Base-by-base conservation (phyloP, 1,140 invertebrate genomes). In the Lepidurus packardi region DNA sequence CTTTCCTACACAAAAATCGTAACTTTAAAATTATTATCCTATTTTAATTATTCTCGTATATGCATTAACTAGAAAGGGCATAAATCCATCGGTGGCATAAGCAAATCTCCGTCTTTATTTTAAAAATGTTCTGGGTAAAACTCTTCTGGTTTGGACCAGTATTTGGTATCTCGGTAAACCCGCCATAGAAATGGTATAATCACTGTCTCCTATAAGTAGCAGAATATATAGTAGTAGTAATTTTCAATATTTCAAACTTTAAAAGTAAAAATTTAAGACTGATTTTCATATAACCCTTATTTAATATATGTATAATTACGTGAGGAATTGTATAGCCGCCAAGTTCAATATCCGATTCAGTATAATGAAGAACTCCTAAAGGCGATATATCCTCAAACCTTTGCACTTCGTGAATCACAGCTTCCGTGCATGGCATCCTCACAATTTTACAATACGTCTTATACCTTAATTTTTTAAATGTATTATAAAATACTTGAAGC, bases 51-150 rank as follows among this genome's bases (percentile, higher is more conserved):
- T 73, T 24, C 42, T 75, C 5, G 1, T 65, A 16, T 16, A 13
- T 3, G 25, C 25, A 75, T 7, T 7, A 13, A 42, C 8, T 13
- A 47, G 44, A 45, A 77, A 77, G 1, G 75, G 75, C 10, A 77
- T 34, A 44, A 43, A 77, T 77, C 75, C 75, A 21, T 45, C 43
- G 6, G 6, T 13, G 43, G 43, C 10, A 34, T 9, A n/a, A 21
- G n/a, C 24, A 77, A n/a, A 8, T 77, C 44, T 7, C 24, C 24
- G 0, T 77, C 34, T 21, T 43, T 24, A 21, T 77, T 43, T 21
- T 47, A 47, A 45, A 77, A 77, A 77, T 77, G 75, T n/a, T 45
- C 75, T 11, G 75, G 75, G 44, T 77, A 44, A n/a, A 77, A 77
- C 16, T 77, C 75, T 34, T 41, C 10, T 24, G 75, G 75, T 77